phyloP scores from a whole-genome alignment of 2,113 vertebrate species.

The Channa argus region DNA sequence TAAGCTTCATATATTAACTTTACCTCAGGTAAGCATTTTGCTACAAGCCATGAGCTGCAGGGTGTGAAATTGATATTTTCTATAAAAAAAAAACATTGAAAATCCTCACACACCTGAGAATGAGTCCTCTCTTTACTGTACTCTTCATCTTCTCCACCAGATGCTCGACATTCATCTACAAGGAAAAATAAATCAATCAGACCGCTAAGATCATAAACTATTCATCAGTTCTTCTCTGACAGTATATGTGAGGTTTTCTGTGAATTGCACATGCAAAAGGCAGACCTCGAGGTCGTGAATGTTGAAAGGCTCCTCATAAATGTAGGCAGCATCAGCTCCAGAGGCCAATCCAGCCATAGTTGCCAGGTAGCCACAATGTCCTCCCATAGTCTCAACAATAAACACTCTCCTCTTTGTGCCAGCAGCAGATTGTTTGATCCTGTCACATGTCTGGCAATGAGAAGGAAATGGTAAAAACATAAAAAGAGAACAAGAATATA shows the following conservation, averaged over 20 bases:
- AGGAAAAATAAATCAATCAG: constrained; percentile 23
- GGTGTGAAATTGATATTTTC: not conserved
- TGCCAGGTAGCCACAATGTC: constrained; percentile 95
- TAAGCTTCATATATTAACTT: no score
- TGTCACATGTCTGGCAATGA: constrained; percentile 88
- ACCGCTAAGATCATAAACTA: not conserved
- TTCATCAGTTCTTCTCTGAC: not conserved
- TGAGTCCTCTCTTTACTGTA: constrained; percentile 91
- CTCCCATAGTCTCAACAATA: constrained; percentile 96
- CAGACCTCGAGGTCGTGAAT: constrained; percentile 92
- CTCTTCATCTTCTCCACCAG: constrained; percentile 94
- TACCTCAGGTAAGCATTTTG: no score
- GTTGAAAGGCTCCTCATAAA: constrained; percentile 91
- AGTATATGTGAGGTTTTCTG: not conserved
- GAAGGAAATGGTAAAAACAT: not conserved
- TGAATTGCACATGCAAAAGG: not conserved
- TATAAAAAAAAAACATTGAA: rapidly evolving
- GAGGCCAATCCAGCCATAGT: constrained; percentile 93
- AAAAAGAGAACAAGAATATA: not conserved
- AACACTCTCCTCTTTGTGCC: constrained; percentile 96
- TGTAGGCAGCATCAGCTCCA: constrained; percentile 93
- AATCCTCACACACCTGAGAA: constrained; percentile 85
- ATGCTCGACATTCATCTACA: constrained; percentile 90
- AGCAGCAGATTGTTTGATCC: constrained; percentile 94
- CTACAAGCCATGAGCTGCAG: not conserved